Evolutionary conservation across 1,140 invertebrate genomes (phyloP).

Genomic region (Diploscapter pachys): DNA sequence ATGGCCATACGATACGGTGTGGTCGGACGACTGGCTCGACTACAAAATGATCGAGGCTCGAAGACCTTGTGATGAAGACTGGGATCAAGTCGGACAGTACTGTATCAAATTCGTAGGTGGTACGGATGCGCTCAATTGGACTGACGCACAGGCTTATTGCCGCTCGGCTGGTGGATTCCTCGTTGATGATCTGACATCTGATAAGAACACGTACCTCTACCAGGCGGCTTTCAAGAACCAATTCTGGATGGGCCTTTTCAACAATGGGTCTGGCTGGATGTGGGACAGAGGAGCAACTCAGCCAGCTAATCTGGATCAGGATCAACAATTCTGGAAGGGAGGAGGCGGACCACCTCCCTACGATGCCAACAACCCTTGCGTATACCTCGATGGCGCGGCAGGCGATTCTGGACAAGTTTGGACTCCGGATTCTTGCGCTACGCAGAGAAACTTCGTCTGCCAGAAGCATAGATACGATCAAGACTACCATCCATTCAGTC

Average conservation of each 20-base stretch:
- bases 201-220: slow-evolving; percentile 16
- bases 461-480: slow-evolving; percentile 37
- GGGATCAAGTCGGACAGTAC: slow-evolving; percentile 27
- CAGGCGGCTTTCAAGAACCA: background rate
- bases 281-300: slow-evolving; percentile 33
- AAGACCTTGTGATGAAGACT: slow-evolving; percentile 30
- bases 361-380: slow-evolving; percentile 21
- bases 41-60: background rate
- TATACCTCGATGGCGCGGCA: slow-evolving; percentile 4
- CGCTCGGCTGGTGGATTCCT: slow-evolving; percentile 24
- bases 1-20: too few species aligned
- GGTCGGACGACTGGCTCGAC: too few species aligned
- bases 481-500: slow-evolving; percentile 5
- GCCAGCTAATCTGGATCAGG: slow-evolving; percentile 14
- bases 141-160: slow-evolving; percentile 28
- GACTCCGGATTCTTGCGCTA: slow-evolving; percentile 19
- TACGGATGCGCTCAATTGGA: background rate
- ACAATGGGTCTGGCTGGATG: slow-evolving; percentile 8
- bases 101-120: slow-evolving; percentile 11
- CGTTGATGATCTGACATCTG: slow-evolving; percentile 28
- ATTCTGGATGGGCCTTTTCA: slow-evolving; percentile 35
- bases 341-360: slow-evolving; percentile 1
- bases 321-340: slow-evolving; percentile 21
- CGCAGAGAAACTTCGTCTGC: slow-evolving; percentile 23
- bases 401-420: slow-evolving; percentile 13